phyloP scores from a whole-genome alignment of 2,797 vertebrate genomes.

The Sitta carolinensis region DNA sequence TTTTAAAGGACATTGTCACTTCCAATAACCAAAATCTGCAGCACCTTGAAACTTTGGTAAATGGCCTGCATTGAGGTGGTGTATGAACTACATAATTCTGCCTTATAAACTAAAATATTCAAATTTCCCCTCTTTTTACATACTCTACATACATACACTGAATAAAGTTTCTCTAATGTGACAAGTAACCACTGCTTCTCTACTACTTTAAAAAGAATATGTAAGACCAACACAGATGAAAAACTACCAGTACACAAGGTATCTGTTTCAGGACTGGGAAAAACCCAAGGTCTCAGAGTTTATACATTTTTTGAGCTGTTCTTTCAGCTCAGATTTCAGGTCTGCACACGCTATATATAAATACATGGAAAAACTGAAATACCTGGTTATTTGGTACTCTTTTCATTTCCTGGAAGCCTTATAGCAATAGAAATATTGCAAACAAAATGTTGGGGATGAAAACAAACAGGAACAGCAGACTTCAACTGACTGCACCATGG shows the following conservation, averaged over 20 bases:
- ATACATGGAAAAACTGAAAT: neutral
- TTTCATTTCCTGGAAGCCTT: neutral
- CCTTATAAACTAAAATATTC: neutral
- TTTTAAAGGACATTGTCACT: neutral
- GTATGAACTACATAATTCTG: neutral
- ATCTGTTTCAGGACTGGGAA: neutral
- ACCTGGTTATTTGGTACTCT: neutral
- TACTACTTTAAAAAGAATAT: neutral
- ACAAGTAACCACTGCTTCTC: neutral
- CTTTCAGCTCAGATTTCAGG: neutral
- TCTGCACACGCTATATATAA: neutral
- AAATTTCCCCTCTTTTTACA: neutral
- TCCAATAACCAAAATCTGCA: neutral
- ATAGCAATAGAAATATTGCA: neutral
- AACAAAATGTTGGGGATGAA: neutral
- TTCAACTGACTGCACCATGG: rapidly evolving
- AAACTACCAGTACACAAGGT: neutral
- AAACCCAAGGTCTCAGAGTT: neutral
- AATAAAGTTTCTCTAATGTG: neutral
- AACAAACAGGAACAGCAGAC: neutral
- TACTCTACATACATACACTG: neutral
- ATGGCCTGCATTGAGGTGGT: neutral
- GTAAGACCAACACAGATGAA: neutral
- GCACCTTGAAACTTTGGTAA: neutral
- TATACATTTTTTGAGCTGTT: neutral